Conservation (phyloP, 2,797 vertebrate genomes). For the Channa striata region DNA sequence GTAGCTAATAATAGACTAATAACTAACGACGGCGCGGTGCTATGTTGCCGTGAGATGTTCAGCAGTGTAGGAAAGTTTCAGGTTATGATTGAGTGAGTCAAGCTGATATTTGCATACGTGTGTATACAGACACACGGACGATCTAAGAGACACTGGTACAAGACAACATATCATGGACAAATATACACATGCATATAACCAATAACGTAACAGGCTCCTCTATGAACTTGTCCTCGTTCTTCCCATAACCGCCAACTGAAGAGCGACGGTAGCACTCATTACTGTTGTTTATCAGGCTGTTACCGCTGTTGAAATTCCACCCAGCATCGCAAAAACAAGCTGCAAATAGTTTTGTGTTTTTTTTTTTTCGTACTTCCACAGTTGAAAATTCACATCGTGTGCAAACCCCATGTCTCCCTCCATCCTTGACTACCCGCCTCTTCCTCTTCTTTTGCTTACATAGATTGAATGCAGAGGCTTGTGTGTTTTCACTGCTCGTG, state of each 20-base stretch:
- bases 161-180: not conserved
- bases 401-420: conserved; percentile 1
- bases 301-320: conserved; percentile 16
- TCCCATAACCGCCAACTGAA: not conserved
- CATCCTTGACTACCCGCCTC: conserved; percentile 11
- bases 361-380: not conserved
- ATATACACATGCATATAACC: conserved; percentile 14
- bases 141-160: not conserved
- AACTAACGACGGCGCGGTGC: conserved; percentile 60
- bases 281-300: conserved; percentile 32
- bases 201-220: conserved; percentile 6
- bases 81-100: conserved; percentile 14
- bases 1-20: conserved; percentile 88
- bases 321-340: conserved; percentile 7
- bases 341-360: not conserved
- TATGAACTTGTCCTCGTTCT: not conserved
- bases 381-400: conserved; percentile 13
- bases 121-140: no score
- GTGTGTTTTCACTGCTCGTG: conserved; percentile 3
- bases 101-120: conserved; percentile 8
- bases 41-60: conserved; percentile 42
- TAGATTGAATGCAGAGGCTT: conserved; percentile 1
- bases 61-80: conserved; percentile 36
- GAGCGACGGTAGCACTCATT: conserved; percentile 6
- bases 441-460: not conserved